These are phyloP conservation scores for Pristionchus entomophagus DNA, from an alignment of 2,888 invertebrate species.

Conservation along the genomic window DNA sequence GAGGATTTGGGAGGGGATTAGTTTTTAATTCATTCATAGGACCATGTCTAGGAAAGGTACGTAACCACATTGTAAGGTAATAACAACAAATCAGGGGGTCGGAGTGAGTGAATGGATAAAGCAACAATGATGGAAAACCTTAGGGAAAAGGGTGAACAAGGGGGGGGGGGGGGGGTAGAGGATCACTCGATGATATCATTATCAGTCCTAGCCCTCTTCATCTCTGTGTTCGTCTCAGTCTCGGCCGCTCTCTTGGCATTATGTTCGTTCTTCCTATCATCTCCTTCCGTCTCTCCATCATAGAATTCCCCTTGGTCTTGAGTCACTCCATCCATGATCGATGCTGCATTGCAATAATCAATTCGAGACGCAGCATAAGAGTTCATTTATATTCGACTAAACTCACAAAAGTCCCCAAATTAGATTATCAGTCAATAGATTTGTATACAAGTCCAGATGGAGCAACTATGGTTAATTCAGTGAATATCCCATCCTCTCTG, in stretches of 20 bases:
- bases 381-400: no score
- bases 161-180: neutral
- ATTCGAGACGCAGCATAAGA: no score
- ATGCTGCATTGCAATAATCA: slow-evolving; percentile 49
- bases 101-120: neutral
- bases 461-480: no score
- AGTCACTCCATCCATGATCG: slow-evolving; percentile 62
- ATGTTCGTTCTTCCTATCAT: slow-evolving; percentile 61
- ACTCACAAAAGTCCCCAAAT: no score
- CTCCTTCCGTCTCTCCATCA: slow-evolving; percentile 64
- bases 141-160: neutral
- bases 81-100: neutral
- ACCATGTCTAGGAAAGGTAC: neutral
- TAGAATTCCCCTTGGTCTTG: slow-evolving; percentile 64
- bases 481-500: no score
- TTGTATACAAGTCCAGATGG: no score
- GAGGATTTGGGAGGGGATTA: neutral
- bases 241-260: slow-evolving; percentile 61
- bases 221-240: neutral
- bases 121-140: neutral
- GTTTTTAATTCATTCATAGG: neutral
- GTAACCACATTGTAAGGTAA: neutral
- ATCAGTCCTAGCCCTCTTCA: slow-evolving; percentile 23
- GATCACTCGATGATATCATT: no score
- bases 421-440: no score